Evolutionary conservation across 2,888 invertebrate genomes (phyloP).

Genomic region (Cephus nigrinus): DNA sequence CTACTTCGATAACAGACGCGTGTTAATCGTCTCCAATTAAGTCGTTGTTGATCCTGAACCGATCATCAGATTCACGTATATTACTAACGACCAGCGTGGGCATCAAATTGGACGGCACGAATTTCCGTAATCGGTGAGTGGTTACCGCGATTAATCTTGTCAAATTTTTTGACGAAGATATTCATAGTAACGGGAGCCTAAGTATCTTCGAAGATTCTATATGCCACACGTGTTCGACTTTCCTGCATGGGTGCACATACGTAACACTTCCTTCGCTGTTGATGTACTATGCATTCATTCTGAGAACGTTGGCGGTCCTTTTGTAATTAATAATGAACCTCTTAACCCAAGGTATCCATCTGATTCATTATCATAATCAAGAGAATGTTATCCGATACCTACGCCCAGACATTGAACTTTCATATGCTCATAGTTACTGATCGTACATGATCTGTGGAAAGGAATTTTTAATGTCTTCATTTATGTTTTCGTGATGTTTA

Average conservation of each 20-base stretch:
- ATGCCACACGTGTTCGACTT: neutral
- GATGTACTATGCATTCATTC: neutral
- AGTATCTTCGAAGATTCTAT: neutral
- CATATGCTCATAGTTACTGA: neutral
- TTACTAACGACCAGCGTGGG: neutral
- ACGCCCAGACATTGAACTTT: neutral
- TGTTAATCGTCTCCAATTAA: neutral
- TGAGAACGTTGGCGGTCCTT: neutral
- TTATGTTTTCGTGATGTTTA: neutral
- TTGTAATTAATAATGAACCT: slow-evolving; percentile 2
- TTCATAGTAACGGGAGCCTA: neutral
- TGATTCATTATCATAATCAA: neutral
- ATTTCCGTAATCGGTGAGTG: neutral
- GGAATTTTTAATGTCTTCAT: neutral
- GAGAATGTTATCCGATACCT: neutral
- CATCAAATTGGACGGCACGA: neutral
- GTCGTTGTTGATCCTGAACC: neutral
- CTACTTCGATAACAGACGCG: neutral
- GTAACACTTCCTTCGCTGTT: neutral
- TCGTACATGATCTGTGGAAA: neutral
- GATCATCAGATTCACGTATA: neutral
- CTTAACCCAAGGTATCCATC: neutral
- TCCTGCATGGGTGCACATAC: neutral
- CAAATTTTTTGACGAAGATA: neutral
- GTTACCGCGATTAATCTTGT: neutral